Evolutionary conservation across 2,113 vertebrate species (phyloP).

Genomic region (Toxotes jaculatrix): DNA sequence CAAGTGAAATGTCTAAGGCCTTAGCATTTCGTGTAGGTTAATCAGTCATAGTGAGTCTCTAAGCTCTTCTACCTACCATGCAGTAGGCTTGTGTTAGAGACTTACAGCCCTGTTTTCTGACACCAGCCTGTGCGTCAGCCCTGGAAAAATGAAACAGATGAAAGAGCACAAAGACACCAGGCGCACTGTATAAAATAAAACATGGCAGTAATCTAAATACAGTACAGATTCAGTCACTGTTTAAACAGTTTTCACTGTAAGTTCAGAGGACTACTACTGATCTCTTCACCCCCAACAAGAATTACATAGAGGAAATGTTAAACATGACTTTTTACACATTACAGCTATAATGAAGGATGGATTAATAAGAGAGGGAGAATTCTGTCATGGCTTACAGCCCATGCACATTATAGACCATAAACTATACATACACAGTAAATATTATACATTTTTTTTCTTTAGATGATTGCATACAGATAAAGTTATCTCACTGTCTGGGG

Average conservation of each 20-base stretch:
- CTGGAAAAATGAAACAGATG: constrained; percentile 71
- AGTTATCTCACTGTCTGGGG: constrained; percentile 88
- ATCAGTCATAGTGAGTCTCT: background rate
- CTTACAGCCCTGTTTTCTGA: constrained; percentile 90
- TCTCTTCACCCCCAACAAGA: background rate
- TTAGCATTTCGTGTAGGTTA: background rate
- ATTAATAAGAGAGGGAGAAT: background rate
- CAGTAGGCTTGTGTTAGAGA: constrained; percentile 90
- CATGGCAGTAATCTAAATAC: background rate
- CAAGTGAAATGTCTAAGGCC: constrained; percentile 1
- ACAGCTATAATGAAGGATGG: background rate
- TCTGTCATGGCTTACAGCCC: background rate
- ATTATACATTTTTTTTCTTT: background rate
- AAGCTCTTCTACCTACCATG: constrained; percentile 85
- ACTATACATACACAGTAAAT: background rate
- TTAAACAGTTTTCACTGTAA: background rate
- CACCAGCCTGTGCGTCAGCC: constrained; percentile 85
- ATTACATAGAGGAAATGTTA: background rate
- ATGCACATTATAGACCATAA: background rate
- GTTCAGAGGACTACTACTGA: background rate
- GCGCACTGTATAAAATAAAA: background rate
- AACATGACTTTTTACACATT: background rate
- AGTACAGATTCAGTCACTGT: background rate
- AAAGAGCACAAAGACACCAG: background rate
- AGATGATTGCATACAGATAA: background rate